Evolutionary conservation across 2,113 vertebrate species (phyloP).

Genomic region (Stigmatopora nigra): DNA sequence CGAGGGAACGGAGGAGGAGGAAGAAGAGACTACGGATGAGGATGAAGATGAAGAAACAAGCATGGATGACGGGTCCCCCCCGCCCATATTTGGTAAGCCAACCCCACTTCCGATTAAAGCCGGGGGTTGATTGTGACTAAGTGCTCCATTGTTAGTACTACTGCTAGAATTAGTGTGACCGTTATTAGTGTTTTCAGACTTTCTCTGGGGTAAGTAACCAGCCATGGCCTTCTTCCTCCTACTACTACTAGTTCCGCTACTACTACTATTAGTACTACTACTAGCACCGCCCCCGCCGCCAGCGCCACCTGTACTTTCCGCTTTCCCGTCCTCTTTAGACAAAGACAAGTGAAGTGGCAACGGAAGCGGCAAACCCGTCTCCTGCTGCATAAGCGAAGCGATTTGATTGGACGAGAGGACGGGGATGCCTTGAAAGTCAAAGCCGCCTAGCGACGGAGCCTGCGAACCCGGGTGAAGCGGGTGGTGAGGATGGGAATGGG

Average conservation of each 20-base stretch:
- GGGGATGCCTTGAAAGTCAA: constrained; percentile 78
- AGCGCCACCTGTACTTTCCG: constrained; percentile 60
- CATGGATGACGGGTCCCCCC: constrained; percentile 68
- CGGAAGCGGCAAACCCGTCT: constrained; percentile 71
- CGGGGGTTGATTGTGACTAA: constrained; percentile 64
- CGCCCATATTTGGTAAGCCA: constrained; percentile 65
- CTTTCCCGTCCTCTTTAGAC: constrained; percentile 73
- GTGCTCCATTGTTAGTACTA: constrained; percentile 59
- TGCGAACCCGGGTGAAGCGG: constrained; percentile 71
- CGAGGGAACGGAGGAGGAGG: constrained; percentile 71
- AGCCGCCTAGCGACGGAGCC: constrained; percentile 67
- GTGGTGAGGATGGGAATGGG: constrained; percentile 71
- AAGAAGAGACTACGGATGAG: constrained; percentile 70
- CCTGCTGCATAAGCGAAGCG: constrained; percentile 75
- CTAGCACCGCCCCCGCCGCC: constrained; percentile 50
- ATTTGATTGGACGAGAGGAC: constrained; percentile 77
- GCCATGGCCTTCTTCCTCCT: constrained; percentile 78
- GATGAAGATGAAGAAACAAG: constrained; percentile 70
- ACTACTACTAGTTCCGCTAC: constrained; percentile 61
- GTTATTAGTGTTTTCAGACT: constrained; percentile 62
- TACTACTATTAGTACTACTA: constrained; percentile 46
- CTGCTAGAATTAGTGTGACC: constrained; percentile 64
- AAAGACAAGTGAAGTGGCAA: constrained; percentile 73
- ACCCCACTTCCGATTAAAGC: constrained; percentile 67
- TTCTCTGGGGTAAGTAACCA: constrained; percentile 75